Percentiles rank a stretch among this genome's conserved stretches.
Evolutionary conservation across 2,888 invertebrate species (phyloP).

Genomic region (Xestia sexstrigata): DNA sequence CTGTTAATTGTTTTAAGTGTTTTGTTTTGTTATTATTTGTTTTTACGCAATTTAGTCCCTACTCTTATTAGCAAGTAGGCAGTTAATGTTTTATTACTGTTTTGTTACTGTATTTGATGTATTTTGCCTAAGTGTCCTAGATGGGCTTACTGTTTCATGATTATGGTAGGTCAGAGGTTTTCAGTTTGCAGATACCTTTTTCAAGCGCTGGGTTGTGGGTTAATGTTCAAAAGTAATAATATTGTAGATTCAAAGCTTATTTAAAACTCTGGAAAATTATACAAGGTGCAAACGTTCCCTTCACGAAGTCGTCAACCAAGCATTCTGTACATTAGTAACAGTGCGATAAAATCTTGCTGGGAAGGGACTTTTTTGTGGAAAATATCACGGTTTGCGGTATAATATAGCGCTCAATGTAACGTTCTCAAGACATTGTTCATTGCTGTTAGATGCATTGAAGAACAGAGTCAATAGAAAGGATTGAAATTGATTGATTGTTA

Average conservation of each 20-base stretch:
- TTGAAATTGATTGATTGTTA: too few species aligned
- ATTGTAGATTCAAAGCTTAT: not conserved
- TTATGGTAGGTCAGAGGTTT: not conserved
- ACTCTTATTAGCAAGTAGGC: not conserved
- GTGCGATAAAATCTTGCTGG: not conserved
- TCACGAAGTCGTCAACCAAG: not conserved
- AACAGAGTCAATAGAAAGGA: too few species aligned
- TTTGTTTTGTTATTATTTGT: too few species aligned
- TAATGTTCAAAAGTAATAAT: not conserved
- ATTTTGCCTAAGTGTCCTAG: not conserved
- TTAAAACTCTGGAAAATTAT: not conserved
- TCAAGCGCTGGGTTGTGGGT: not conserved
- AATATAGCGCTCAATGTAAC: too few species aligned
- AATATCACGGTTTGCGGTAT: not conserved
- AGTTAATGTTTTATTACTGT: not conserved
- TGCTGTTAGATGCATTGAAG: too few species aligned
- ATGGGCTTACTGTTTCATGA: not conserved
- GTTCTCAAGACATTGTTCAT: too few species aligned
- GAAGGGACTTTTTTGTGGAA: not conserved
- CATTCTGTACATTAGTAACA: not conserved
- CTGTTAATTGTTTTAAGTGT: too few species aligned
- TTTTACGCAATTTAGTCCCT: too few species aligned
- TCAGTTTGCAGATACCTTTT: not conserved
- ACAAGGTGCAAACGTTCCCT: not conserved
- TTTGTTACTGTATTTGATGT: too few species aligned